These are phyloP conservation scores for Apeltes quadracus DNA, from an alignment of 2,113 vertebrate species.

Conservation along the genomic window DNA sequence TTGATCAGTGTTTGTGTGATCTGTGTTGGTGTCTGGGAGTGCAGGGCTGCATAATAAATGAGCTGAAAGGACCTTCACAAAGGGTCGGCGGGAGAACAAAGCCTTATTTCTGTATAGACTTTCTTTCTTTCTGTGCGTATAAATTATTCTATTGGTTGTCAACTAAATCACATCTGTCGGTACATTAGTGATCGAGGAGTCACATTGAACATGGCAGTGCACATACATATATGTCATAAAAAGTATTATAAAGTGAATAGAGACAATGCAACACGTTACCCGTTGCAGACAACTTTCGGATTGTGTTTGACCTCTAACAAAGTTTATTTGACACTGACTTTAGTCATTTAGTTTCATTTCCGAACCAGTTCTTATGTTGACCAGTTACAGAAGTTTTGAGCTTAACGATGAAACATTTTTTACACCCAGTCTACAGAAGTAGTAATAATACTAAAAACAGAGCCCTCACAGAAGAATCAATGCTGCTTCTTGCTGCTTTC, in stretches of 20 bases:
- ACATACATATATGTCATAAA: too few relatives aligned
- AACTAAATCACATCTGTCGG: background rate
- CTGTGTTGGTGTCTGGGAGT: conserved; percentile 5
- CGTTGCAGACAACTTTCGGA: background rate
- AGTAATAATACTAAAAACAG: background rate
- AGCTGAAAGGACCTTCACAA: conserved; percentile 24
- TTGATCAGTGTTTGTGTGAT: conserved; percentile 5
- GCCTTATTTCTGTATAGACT: background rate
- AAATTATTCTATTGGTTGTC: background rate
- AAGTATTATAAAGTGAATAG: background rate
- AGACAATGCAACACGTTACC: background rate
- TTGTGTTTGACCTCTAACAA: background rate
- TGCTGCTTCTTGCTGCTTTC: background rate
- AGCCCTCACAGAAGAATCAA: background rate
- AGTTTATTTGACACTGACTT: background rate
- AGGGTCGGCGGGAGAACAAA: background rate
- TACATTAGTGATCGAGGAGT: background rate
- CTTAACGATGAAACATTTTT: too few relatives aligned
- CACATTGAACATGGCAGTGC: too few relatives aligned
- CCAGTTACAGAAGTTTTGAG: too few relatives aligned
- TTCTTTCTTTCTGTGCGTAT: background rate
- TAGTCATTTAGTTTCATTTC: background rate
- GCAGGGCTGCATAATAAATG: conserved; percentile 25
- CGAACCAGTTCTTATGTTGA: too few relatives aligned
- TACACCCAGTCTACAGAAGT: too few relatives aligned